Evolutionary conservation across 2,888 invertebrate species (phyloP).

Genomic region (Gnatocerus cornutus): DNA sequence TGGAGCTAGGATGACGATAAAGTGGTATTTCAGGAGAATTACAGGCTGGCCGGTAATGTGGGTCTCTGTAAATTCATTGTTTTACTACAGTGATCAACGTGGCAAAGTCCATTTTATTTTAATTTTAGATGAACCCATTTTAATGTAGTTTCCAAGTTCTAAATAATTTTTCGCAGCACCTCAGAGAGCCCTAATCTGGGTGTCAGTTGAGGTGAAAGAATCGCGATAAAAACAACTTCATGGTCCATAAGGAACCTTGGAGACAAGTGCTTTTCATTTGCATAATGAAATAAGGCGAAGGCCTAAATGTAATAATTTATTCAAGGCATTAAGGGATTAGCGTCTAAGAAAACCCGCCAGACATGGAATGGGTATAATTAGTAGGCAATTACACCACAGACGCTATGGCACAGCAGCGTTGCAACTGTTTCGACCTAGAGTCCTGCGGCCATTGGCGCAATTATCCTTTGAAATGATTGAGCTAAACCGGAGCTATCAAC

Average conservation of each 20-base stretch:
- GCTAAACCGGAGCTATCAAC: constrained; percentile 57
- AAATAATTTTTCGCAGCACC: too few species aligned
- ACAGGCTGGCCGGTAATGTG: too few species aligned
- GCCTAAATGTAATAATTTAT: constrained; percentile 54
- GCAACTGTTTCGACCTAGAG: constrained; percentile 13
- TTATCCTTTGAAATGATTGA: constrained; percentile 54
- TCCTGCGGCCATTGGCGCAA: constrained; percentile 40
- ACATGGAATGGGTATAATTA: constrained; percentile 53
- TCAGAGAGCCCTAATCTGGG: too few species aligned
- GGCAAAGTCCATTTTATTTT: too few species aligned
- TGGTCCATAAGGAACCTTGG: constrained; percentile 22
- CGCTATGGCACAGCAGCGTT: constrained; percentile 20
- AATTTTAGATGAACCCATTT: too few species aligned
- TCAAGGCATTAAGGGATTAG: constrained; percentile 54
- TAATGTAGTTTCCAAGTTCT: too few species aligned
- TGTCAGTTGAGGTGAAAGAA: constrained; percentile 4
- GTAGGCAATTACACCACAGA: constrained; percentile 52
- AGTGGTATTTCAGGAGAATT: too few species aligned
- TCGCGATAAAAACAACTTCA: constrained; percentile 12
- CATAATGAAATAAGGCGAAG: constrained; percentile 52
- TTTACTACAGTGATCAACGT: too few species aligned
- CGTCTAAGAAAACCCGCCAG: constrained; percentile 50
- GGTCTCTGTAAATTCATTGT: too few species aligned
- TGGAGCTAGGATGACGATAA: too few species aligned
- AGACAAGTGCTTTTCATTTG: constrained; percentile 49